Evolutionary conservation across 2,113 vertebrate genomes (phyloP), one percentile per base, ranked within the genome.

Genomic region (Melanerpes aurifrons): DNA sequence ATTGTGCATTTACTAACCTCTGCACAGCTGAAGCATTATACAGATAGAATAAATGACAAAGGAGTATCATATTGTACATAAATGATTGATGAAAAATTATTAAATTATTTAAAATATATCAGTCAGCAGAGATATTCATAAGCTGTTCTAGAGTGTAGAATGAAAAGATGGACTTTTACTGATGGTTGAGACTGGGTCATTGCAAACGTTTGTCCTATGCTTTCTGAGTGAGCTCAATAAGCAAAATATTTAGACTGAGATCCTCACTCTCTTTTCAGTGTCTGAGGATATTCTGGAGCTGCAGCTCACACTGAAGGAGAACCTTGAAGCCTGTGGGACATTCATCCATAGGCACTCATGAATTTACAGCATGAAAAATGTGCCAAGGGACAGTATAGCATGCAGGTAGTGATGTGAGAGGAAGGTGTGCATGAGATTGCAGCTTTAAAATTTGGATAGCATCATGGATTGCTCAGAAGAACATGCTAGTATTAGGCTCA

Each of bases 341-440:
- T 82, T 43, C 3, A 3, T 84, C 29, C 2, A 1, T 13, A 20
- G 31, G 9, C 15, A n/a, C 20, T 47, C 25, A 1, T 16, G 66
- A 69, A 58, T 76, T 45, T 70, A 28, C 35, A 82, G 61, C 24
- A 26, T 31, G 40, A 75, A 47, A 59, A 74, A 71, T 17, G 56
- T 71, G 43, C 29, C 66, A 57, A 71, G 54, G 32, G 84, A 19
- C 18, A 88, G 17, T 17, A 5, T 18, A 68, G 61, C 7, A 53
- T 10, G 6, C 31, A 68, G 31, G 53, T 64, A 81, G 37, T 17
- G 85, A 71, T 59, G 43, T 25, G 69, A 86, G 48, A 92, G 29
- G 15, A 88, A 93, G 78, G 50, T 83, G 58, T 92, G 73, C 61
- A 79, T 77, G 72, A 89, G 47, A n/a, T 70, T 86, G 59, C 57